Evolutionary conservation across 1,140 invertebrate genomes (phyloP).

Genomic region (Colletes gigas): DNA sequence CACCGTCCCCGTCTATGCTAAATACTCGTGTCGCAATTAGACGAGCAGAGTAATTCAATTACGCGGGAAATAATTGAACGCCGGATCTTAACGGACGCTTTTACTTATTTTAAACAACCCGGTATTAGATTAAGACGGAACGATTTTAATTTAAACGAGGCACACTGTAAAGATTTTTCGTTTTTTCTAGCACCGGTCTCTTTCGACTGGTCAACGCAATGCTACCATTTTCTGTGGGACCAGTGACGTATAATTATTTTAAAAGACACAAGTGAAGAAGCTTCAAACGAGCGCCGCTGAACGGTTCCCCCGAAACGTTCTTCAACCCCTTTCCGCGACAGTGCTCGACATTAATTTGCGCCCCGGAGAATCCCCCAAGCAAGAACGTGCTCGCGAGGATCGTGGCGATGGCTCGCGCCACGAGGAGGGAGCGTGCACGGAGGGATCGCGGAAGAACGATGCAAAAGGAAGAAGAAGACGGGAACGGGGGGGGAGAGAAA

Average conservation of each 20-base stretch:
- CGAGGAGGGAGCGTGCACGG: slow-evolving; percentile 1
- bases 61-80: neutral
- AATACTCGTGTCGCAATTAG: slow-evolving; percentile 37
- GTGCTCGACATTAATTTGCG: slow-evolving; percentile 13
- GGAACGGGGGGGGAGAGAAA: slow-evolving; percentile 32
- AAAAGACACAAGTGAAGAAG: too few relatives aligned
- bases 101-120: too few relatives aligned
- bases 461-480: neutral
- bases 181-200: too few relatives aligned
- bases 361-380: neutral
- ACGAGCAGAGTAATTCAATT: slow-evolving; percentile 30
- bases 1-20: slow-evolving; percentile 21
- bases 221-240: too few relatives aligned
- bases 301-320: neutral
- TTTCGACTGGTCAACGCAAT: too few relatives aligned
- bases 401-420: neutral
- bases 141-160: too few relatives aligned
- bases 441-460: neutral
- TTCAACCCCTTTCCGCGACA: neutral
- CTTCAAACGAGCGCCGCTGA: neutral
- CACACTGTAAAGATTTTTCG: too few relatives aligned
- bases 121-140: too few relatives aligned
- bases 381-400: neutral
- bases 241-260: too few relatives aligned
- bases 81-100: neutral